These are phyloP conservation scores for Polydrusus cervinus DNA, from an alignment of 2,888 invertebrate genomes.

Conservation along the genomic window DNA sequence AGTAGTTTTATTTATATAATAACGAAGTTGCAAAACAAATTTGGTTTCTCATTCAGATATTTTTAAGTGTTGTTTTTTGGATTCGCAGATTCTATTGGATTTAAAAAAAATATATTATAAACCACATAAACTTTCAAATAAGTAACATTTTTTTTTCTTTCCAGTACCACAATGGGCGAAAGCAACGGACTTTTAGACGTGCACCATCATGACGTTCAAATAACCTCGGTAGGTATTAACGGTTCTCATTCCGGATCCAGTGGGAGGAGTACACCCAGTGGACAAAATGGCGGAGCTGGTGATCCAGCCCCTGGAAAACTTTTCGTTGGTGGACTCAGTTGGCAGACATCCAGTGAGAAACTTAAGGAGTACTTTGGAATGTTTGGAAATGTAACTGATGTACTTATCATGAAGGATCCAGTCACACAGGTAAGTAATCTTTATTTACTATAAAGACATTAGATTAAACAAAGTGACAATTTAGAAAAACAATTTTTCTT, in stretches of 20 bases:
- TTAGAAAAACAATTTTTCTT: too few relatives aligned
- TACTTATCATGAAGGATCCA: constrained; percentile 95
- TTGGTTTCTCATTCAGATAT: too few relatives aligned
- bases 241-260: constrained; percentile 79
- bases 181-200: constrained; percentile 72
- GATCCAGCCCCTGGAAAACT: constrained; percentile 89
- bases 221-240: constrained; percentile 66
- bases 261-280: constrained; percentile 83
- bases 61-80: too few relatives aligned
- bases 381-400: constrained; percentile 93
- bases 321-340: constrained; percentile 93
- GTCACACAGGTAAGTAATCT: constrained; percentile 86
- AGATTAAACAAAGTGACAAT: too few relatives aligned
- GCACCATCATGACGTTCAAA: constrained; percentile 71
- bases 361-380: constrained; percentile 93
- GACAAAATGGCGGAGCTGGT: constrained; percentile 69
- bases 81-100: too few relatives aligned
- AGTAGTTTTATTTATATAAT: too few relatives aligned
- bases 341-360: constrained; percentile 95
- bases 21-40: too few relatives aligned
- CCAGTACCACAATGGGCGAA: constrained; percentile 74
- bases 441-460: neutral
- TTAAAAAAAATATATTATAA: too few relatives aligned
- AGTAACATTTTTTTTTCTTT: constrained; percentile 60
- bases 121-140: too few relatives aligned